Conservation (phyloP, 2,797 vertebrate species). For the Coregonus suidteri region DNA sequence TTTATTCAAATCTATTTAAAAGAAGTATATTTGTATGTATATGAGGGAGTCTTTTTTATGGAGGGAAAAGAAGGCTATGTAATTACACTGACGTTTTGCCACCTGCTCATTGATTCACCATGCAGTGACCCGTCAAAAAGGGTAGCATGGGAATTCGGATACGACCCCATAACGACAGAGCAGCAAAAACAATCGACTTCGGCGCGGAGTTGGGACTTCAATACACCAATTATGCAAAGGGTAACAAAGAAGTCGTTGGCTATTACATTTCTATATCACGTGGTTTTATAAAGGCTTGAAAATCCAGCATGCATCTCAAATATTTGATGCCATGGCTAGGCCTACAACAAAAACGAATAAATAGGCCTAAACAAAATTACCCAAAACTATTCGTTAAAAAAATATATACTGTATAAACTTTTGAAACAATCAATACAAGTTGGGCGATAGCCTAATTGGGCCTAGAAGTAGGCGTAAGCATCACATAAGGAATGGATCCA, state of each 20-base stretch:
- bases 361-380: neutral
- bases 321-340: neutral
- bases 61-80: conserved; percentile 81
- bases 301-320: neutral
- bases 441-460: neutral
- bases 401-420: neutral
- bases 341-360: neutral
- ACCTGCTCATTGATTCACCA: conserved; percentile 96
- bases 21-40: conserved; percentile 81
- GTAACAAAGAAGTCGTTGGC: neutral
- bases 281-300: neutral
- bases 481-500: neutral
- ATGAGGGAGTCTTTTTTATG: conserved; percentile 69
- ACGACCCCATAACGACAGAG: conserved; percentile 47
- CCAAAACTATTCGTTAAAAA: neutral
- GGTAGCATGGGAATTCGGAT: conserved; percentile 96
- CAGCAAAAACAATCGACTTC: conserved; percentile 66
- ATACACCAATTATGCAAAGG: conserved; percentile 42
- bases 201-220: conserved; percentile 49
- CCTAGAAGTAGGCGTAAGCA: neutral
- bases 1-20: conserved; percentile 75
- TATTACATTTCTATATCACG: neutral
- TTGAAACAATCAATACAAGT: neutral
- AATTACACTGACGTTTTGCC: conserved; percentile 96
- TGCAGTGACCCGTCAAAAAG: conserved; percentile 97